Evolutionary conservation across 2,113 vertebrate genomes (phyloP), one percentile per base, ranked within the genome.

Genomic region (Passer domesticus): DNA sequence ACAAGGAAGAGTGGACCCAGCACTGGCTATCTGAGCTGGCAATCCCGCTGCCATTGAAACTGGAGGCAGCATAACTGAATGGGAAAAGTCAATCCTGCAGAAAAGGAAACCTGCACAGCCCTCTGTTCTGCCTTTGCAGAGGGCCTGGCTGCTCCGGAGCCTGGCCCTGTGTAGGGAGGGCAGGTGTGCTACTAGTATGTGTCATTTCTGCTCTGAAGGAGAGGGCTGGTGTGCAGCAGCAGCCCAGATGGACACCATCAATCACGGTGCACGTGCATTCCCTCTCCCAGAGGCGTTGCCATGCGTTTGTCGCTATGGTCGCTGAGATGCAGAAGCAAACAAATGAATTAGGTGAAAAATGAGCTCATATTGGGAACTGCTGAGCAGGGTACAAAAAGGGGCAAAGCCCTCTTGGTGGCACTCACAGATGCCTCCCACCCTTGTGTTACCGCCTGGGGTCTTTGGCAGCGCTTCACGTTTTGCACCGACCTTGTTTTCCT

Each of bases 251-350:
- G 67, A 41, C 30, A 4, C 0, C 3, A 30, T 18, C 22, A 10
- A 24, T 18, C 24, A 9, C 5, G 1, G 31, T 3, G 41, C 30
- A 3, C 47, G 14, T 8, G 30, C n/a, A 4, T 79, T 87, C 64
- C 43, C 50, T 50, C 27, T 58, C 33, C 77, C 0, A 0, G 13
- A 23, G 21, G 18, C 0, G 1, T 35, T 92, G 67, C 74, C 72
- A 6, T 10, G 59, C 13, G 0, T 7, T 37, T 2, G 0, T 33
- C 31, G 1, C 47, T 15, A 3, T 6, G 5, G 33, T 13, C 0
- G 0, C 66, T 12, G 35, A 83, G 94, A 31, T 21, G 46, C 43
- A 35, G 70, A 22, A 66, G 46, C n/a, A 47, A 85, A 83, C 4
- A 44, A 50, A n/a, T 23, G 27, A 41, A 59, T 23, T 37, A 17